Evolutionary conservation across 2,113 vertebrate genomes (phyloP), one percentile per base, ranked within the genome.

Genomic region (Brachyhypopomus gauderio): DNA sequence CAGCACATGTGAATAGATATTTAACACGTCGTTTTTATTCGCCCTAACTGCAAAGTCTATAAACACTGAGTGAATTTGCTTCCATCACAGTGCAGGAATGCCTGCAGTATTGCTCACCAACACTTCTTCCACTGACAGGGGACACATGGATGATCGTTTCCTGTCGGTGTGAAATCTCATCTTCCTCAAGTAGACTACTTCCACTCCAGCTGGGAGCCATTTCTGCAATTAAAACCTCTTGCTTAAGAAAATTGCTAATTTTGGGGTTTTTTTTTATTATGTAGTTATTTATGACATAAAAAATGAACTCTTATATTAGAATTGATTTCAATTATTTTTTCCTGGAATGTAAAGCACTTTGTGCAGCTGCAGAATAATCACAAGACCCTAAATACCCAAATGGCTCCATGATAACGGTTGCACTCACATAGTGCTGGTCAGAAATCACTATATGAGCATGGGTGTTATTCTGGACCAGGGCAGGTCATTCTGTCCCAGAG

Each of bases 101-200:
- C 66, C 66, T 41, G 34, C n/a, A 70, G 66, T 70, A 12, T 3
- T 22, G 17, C 9, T 70, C 36, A 38, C 41, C 41, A 25, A 38
- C 66, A 41, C n/a, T 41, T 41, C 34, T 41, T 14, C 4, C 66
- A 25, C 34, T 41, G 66, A 41, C 66, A 70, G 6, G 34, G 64
- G 64, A 70, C 38, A 22, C 34, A 16, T 3, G 41, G 66, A 34
- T 11, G 36, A 41, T 41, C 36, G 41, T 70, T 70, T 70, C 66
- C 30, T 70, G 34, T 70, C 36, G 22, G 66, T 41, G 20, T 6
- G 36, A 70, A 70, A 67, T 67, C 64, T 67, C 64, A 67, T 67
- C 64, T 67, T 67, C 30, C 64, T 36, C 19, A 67, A 67, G 27
- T 36, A 17, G 30, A 67, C 14, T 27, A 30, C 27, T 34, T 19